Conservation (phyloP, 2,797 vertebrate species). For the Fundulus diaphanus region DNA sequence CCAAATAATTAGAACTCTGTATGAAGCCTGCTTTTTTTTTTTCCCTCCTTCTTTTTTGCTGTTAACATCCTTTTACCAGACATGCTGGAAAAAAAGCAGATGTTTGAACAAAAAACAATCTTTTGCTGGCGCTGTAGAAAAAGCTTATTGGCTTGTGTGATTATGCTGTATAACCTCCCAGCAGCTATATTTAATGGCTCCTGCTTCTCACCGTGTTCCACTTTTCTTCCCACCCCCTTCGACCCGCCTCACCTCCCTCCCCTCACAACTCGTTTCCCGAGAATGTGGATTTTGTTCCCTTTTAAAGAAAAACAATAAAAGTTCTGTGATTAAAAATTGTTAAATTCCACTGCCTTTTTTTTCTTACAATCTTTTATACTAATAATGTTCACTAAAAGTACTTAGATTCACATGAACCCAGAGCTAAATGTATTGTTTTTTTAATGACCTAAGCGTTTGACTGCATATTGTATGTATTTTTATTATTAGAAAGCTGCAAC, state of each 20-base stretch:
- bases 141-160: constrained; percentile 80
- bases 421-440: neutral
- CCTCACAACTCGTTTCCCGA: constrained; percentile 66
- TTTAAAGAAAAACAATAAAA: constrained; percentile 81
- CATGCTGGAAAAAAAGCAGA: constrained; percentile 66
- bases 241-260: neutral
- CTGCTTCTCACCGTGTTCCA: constrained; percentile 60
- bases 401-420: neutral
- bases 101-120: constrained; percentile 72
- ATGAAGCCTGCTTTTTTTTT: constrained; percentile 42
- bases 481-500: too few relatives aligned
- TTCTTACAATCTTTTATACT: neutral
- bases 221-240: constrained; percentile 29
- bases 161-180: constrained; percentile 78
- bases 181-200: constrained; percentile 79
- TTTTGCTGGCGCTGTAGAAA: constrained; percentile 76
- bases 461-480: too few relatives aligned
- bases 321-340: constrained; percentile 73
- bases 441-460: neutral
- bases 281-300: constrained; percentile 79
- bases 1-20: constrained; percentile 67
- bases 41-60: constrained; percentile 21
- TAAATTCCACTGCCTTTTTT: neutral
- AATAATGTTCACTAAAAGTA: neutral
- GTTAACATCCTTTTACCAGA: constrained; percentile 63